Evolutionary conservation across 2,888 invertebrate species (phyloP).

Genomic region (Drosophila leonis): DNA sequence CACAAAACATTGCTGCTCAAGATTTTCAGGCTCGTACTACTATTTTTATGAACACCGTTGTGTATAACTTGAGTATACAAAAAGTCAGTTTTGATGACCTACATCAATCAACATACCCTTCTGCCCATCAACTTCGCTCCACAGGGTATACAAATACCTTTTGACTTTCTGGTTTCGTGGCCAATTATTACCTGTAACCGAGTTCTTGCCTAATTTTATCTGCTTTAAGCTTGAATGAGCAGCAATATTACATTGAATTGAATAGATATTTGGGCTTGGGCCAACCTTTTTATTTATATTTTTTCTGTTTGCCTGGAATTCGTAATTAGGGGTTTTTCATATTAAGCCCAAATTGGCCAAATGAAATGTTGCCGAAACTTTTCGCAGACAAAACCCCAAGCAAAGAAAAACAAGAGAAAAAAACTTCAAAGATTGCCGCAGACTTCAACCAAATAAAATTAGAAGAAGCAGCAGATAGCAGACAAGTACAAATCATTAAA

Average conservation of each 20-base stretch:
- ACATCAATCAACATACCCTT: neutral
- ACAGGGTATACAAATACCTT: conserved; percentile 24
- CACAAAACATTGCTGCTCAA: too few relatives aligned
- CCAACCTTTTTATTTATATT: conserved; percentile 47
- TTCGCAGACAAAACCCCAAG: conserved; percentile 39
- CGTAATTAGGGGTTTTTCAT: conserved; percentile 61
- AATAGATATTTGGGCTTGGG: conserved; percentile 6
- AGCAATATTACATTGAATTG: conserved; percentile 33
- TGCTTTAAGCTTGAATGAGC: conserved; percentile 49
- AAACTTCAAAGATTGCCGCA: conserved; percentile 47
- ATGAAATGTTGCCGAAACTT: conserved; percentile 9
- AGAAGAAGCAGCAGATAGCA: conserved; percentile 2
- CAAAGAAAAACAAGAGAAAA: conserved; percentile 34
- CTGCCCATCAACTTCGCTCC: neutral
- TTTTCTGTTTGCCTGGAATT: conserved; percentile 36
- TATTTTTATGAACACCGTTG: too few relatives aligned
- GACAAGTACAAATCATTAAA: conserved; percentile 39
- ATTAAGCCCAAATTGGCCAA: conserved; percentile 9
- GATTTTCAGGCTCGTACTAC: too few relatives aligned
- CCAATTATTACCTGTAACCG: conserved; percentile 51
- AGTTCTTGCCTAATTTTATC: conserved; percentile 46
- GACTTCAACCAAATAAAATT: neutral
- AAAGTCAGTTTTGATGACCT: too few relatives aligned
- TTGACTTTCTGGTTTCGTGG: conserved; percentile 22
- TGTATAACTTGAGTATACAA: too few relatives aligned